Conservation (phyloP, 2,797 vertebrate genomes). For the Heterohyrax brucei region DNA sequence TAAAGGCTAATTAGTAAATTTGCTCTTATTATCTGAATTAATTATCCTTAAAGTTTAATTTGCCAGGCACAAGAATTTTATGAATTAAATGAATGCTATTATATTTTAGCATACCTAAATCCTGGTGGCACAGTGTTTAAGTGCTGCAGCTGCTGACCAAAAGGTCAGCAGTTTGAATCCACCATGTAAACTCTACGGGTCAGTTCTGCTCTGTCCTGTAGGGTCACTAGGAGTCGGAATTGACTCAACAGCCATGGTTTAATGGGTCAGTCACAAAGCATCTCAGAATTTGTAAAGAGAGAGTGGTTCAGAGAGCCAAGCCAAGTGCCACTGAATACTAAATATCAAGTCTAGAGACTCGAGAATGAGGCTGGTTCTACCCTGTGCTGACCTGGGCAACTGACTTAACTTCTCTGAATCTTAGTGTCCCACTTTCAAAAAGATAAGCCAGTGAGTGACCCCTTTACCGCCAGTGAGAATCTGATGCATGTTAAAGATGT, state of each 20-base stretch:
- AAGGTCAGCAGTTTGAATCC: too few relatives aligned
- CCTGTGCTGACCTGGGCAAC: not conserved
- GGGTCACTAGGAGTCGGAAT: too few relatives aligned
- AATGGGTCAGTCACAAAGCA: not conserved
- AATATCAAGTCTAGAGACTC: not conserved
- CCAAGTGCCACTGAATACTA: not conserved
- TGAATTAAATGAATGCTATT: conserved; percentile 35
- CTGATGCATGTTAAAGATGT: not conserved
- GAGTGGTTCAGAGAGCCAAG: not conserved
- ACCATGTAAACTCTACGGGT: too few relatives aligned
- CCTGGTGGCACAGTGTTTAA: too few relatives aligned
- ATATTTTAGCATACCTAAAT: conserved; percentile 42
- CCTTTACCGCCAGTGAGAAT: not conserved
- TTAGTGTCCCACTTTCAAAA: not conserved
- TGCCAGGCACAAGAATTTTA: not conserved
- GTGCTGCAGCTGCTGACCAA: too few relatives aligned
- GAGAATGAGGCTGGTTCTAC: not conserved
- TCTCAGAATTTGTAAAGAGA: conserved; percentile 39
- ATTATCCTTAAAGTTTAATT: conserved; percentile 58
- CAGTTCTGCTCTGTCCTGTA: too few relatives aligned
- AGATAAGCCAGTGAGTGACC: not conserved
- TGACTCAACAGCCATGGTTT: too few relatives aligned
- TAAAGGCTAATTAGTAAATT: conserved; percentile 78
- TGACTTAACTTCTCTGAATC: not conserved
- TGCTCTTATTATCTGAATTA: conserved; percentile 56